Percentiles rank a stretch among this genome's conserved stretches.
These are phyloP conservation scores for Tauraco hartlaubi DNA, from an alignment of 2,797 vertebrate genomes.

Conservation along the genomic window DNA sequence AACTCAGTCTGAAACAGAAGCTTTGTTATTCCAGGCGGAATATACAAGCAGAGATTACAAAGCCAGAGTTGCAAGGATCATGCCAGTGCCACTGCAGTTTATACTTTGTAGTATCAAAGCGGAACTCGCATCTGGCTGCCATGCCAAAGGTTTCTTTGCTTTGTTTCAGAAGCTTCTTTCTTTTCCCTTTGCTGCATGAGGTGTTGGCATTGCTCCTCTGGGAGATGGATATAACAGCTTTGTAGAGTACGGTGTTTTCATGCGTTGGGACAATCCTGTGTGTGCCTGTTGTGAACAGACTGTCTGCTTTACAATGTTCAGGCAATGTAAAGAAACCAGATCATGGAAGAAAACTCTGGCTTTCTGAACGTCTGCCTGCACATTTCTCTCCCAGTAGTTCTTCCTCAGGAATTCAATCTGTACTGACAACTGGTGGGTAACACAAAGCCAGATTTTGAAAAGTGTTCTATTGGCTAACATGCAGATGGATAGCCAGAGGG, in stretches of 20 bases:
- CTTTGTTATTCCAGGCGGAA: neutral
- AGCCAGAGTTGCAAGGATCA: neutral
- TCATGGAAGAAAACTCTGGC: neutral
- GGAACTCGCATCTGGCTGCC: neutral
- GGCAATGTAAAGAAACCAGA: neutral
- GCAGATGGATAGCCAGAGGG: neutral
- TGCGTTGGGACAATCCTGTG: neutral
- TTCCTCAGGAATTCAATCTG: neutral
- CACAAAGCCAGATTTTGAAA: neutral
- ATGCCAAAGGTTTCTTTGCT: neutral
- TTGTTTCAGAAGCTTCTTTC: conserved; percentile 17
- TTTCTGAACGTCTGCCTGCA: neutral
- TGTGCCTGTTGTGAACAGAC: neutral
- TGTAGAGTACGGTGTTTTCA: neutral
- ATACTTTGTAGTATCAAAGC: neutral
- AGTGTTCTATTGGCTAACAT: neutral
- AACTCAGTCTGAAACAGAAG: neutral
- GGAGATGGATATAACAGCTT: neutral
- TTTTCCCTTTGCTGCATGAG: neutral
- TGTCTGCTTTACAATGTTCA: neutral
- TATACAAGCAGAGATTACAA: neutral
- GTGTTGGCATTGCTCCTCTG: neutral
- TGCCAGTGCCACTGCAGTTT: rapidly evolving
- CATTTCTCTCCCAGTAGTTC: neutral
- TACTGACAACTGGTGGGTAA: neutral